Evolutionary conservation across 1,140 invertebrate genomes (phyloP).

Genomic region (Sesamia nonagrioides): DNA sequence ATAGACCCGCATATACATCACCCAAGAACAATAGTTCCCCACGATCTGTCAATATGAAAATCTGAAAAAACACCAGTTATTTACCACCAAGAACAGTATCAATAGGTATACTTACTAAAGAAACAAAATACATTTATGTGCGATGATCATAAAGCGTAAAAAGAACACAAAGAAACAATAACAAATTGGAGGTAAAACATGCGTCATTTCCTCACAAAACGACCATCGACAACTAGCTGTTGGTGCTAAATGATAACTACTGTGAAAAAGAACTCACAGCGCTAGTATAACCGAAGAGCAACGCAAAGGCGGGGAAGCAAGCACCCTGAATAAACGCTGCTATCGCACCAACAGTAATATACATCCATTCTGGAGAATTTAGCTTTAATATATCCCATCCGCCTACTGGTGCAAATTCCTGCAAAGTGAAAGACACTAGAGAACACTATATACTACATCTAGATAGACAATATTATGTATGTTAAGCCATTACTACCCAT

Average conservation of each 20-base stretch:
- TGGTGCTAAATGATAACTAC: not conserved
- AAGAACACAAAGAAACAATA: no score
- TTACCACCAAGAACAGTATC: no score
- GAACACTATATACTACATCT: no score
- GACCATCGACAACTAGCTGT: no score
- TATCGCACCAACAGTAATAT: slow-evolving; percentile 91
- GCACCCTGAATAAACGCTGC: slow-evolving; percentile 92
- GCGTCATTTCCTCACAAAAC: no score
- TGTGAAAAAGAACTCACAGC: slow-evolving; percentile 87
- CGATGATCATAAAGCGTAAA: no score
- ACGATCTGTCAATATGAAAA: slow-evolving; percentile 57
- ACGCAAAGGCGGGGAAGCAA: slow-evolving; percentile 93
- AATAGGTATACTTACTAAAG: no score
- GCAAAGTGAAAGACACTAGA: slow-evolving; percentile 3
- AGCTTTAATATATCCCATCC: slow-evolving; percentile 90
- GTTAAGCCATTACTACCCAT: no score
- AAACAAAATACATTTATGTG: no score
- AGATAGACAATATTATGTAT: no score
- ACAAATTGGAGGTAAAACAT: no score
- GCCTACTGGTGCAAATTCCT: slow-evolving; percentile 75
- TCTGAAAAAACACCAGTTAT: slow-evolving; percentile 55
- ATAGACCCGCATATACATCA: slow-evolving; percentile 80
- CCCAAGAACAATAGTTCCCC: slow-evolving; percentile 63
- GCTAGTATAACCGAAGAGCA: slow-evolving; percentile 95
- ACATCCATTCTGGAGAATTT: slow-evolving; percentile 94